Base-by-base conservation (phyloP, 2,113 vertebrate genomes). In the Lipotes vexillifer region DNA sequence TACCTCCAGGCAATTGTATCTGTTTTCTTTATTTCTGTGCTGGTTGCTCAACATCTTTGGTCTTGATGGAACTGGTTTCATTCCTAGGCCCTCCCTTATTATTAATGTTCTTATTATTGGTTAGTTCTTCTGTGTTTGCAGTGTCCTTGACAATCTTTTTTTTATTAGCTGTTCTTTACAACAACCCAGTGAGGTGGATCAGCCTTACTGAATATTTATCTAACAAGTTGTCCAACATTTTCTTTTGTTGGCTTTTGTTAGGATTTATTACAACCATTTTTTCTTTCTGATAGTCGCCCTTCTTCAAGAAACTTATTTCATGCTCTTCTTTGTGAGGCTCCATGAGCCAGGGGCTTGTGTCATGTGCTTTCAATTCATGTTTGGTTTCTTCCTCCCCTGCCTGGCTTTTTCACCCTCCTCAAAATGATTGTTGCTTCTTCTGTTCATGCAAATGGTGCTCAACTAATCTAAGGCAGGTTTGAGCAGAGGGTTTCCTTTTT, bases 61-160 rank as follows among this genome's bases (percentile, higher is more conserved):
- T 98, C 90, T 95, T 93, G 83, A 96, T 96, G 92, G 93, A 97
- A 90, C 77, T 97, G 93, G 87, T 97, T 97, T 97, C 55, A 85
- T 97, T 94, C 96, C 86, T 97, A 93, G 72, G 63, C 18, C 69
- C 93, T 97, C 97, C 97, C 92, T 96, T 92, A 92, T 97, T 98
- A 97, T 98, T 97, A 96, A 98, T 97, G 97, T 96, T 95, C 83
- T 96, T 96, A 90, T 97, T 96, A 78, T 96, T 97, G 87, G 96
- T 96, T 46, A 90, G 93, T 93, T 95, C 46, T 93, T 90, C 90
- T 95, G 8, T 83, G 78, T 97, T 97, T 97, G 72, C 90, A 87
- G 89, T 90, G 87, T 97, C 92, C 95, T 93, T 93, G 93, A 96
- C 89, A 82, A 52, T 95, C 83, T 83, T 96, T 94, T 83, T 83